A percentile compares a stretch with the other conserved stretches of the same genome.
phyloP scores from a whole-genome alignment of 2,797 vertebrate species.

The Tinamus major region DNA sequence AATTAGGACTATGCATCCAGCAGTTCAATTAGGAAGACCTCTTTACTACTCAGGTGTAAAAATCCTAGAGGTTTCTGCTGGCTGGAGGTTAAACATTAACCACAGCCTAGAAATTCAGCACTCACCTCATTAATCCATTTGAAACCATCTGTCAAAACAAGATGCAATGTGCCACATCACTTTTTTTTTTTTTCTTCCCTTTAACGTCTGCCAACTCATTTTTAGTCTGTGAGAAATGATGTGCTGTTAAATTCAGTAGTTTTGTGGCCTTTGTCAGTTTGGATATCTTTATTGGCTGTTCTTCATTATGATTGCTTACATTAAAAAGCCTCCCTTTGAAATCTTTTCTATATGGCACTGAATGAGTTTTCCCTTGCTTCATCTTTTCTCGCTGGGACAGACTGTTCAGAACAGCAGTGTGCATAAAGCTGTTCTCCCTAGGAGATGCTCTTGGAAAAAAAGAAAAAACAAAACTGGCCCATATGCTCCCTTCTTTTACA shows the following conservation, averaged over 20 bases:
- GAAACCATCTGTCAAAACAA: conserved; percentile 65
- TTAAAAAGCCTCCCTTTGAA: not conserved
- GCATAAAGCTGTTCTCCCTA: conserved; percentile 10
- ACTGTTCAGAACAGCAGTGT: conserved; percentile 19
- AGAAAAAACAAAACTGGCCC: not conserved
- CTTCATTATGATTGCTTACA: not conserved
- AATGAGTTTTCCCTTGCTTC: not conserved
- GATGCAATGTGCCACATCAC: conserved; percentile 15
- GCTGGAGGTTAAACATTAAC: conserved; percentile 53
- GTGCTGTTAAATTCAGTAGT: conserved; percentile 7
- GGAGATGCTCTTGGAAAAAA: not conserved
- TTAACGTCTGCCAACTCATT: conserved; percentile 20
- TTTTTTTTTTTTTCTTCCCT: not conserved
- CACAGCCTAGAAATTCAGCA: conserved; percentile 51
- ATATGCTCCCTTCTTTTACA: conserved; percentile 23
- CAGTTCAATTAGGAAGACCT: not conserved
- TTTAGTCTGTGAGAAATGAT: conserved; percentile 14
- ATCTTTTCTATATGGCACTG: not conserved
- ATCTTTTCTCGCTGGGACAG: not conserved
- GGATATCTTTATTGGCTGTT: not conserved
- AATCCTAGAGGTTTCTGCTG: not conserved
- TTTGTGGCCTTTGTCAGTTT: conserved; percentile 21
- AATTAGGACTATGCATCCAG: not conserved
- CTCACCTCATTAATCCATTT: conserved; percentile 57
- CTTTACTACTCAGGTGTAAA: not conserved